Conservation (phyloP, 1,140 invertebrate genomes). For the Aphis craccivora region DNA sequence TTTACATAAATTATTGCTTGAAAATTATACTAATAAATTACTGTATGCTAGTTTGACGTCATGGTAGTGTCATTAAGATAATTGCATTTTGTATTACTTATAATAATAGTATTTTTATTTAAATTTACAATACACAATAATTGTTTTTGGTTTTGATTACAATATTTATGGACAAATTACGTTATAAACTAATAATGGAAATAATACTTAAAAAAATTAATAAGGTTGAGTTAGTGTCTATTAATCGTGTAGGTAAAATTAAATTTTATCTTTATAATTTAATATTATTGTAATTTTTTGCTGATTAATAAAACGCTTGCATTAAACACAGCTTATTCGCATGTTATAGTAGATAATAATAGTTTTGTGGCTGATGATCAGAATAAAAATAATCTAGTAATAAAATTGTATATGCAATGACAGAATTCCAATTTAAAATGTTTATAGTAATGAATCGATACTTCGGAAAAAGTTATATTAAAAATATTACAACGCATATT, state of each 20-base stretch:
- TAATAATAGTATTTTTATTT: slow-evolving; percentile 32
- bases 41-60: neutral
- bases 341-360: slow-evolving; percentile 10
- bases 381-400: neutral
- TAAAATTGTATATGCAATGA: slow-evolving; percentile 6
- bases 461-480: neutral
- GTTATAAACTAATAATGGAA: neutral
- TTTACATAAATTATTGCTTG: neutral
- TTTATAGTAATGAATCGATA: neutral
- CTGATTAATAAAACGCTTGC: neutral
- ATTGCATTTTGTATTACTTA: neutral
- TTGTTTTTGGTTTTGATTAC: neutral
- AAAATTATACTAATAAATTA: neutral
- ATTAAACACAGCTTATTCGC: neutral
- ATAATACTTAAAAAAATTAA: neutral
- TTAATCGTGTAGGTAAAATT: neutral
- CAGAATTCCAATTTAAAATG: neutral
- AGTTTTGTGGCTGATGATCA: neutral
- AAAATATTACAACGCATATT: neutral
- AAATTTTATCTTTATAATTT: slow-evolving; percentile 10
- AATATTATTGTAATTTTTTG: neutral
- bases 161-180: neutral
- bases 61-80: neutral
- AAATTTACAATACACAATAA: neutral
- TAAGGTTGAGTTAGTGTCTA: neutral